Conservation (phyloP, 2,888 invertebrate species). For the Cheilosia impressa region DNA sequence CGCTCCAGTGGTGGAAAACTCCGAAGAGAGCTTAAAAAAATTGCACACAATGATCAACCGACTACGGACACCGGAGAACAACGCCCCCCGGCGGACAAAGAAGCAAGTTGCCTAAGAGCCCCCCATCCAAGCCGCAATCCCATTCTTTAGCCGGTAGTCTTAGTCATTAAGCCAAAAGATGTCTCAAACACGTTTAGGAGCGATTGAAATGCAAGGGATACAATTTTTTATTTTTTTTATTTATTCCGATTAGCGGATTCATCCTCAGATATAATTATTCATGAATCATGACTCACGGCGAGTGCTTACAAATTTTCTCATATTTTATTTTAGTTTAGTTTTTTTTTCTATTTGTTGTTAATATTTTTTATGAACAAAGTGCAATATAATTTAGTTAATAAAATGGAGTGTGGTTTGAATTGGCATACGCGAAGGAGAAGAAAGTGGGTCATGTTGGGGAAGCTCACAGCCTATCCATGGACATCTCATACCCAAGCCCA, state of each 20-base stretch:
- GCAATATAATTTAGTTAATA: constrained; percentile 45
- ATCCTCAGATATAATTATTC: constrained; percentile 29
- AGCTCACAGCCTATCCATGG: too few species aligned
- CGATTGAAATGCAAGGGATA: constrained; percentile 2
- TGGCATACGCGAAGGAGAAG: too few species aligned
- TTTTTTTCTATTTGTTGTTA: constrained; percentile 24
- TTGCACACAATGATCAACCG: constrained; percentile 34
- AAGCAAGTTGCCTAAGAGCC: constrained; percentile 76
- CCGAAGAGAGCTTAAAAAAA: constrained; percentile 53
- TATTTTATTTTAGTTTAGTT: constrained; percentile 33
- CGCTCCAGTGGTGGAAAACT: constrained; percentile 29
- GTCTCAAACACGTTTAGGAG: too few species aligned
- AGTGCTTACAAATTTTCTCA: constrained; percentile 21
- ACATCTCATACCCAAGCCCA: too few species aligned
- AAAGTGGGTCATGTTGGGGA: too few species aligned
- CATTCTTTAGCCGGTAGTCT: constrained; percentile 66
- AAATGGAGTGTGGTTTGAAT: not conserved
- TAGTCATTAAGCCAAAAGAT: constrained; percentile 40
- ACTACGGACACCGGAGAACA: constrained; percentile 29
- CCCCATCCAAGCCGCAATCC: constrained; percentile 76
- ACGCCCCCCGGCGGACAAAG: constrained; percentile 22
- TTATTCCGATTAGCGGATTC: constrained; percentile 34
- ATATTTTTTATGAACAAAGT: constrained; percentile 47
- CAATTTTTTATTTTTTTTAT: constrained; percentile 30
- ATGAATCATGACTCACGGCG: not conserved